Percentiles rank a stretch among this genome's conserved stretches.
phyloP scores from a whole-genome alignment of 1,140 invertebrate species.

The Tetragnatha versicolor region DNA sequence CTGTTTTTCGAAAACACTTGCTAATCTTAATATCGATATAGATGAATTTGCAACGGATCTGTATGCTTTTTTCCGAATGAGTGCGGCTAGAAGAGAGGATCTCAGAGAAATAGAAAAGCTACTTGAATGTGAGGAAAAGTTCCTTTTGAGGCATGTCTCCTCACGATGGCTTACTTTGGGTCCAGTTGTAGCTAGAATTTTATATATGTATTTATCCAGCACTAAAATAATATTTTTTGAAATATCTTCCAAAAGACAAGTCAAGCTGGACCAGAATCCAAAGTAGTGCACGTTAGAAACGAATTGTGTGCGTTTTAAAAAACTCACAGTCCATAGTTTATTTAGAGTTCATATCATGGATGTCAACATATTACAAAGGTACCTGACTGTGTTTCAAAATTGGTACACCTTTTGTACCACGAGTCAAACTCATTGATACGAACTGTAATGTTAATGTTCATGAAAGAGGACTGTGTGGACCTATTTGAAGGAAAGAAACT shows the following conservation, averaged over 20 bases:
- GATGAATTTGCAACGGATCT: constrained; percentile 14
- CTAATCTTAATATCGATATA: background rate
- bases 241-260: constrained; percentile 2
- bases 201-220: background rate
- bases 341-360: background rate
- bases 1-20: constrained; percentile 5
- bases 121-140: constrained; percentile 13
- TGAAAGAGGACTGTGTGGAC: background rate
- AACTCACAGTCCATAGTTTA: background rate
- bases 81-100: constrained; percentile 6
- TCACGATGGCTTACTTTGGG: constrained; percentile 10
- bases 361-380: background rate
- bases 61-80: background rate
- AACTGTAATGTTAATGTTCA: background rate
- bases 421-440: background rate
- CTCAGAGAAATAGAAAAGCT: background rate
- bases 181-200: background rate
- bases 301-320: background rate
- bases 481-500: background rate
- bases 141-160: background rate
- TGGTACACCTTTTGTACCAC: background rate
- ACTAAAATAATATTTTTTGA: constrained; percentile 9
- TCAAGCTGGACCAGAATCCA: background rate
- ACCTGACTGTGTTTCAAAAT: background rate
- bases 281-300: background rate